phyloP scores from a whole-genome alignment of 2,888 invertebrate species.

The Lamproptera curius region DNA sequence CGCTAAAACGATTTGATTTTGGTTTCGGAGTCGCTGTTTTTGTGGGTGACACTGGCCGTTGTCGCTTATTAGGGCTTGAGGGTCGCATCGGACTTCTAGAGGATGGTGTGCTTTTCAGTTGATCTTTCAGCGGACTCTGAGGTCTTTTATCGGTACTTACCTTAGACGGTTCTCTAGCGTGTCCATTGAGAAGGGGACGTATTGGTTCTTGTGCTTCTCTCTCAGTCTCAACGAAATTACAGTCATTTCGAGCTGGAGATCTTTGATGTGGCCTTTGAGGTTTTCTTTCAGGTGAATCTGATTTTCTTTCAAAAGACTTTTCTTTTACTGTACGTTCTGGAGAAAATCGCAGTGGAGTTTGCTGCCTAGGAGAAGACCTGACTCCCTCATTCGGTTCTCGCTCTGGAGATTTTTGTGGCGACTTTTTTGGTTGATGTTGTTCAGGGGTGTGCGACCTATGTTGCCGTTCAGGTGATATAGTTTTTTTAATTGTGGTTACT shows the following conservation, averaged over 20 bases:
- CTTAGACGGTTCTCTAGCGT: conserved; percentile 41
- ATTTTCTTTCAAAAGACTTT: conserved; percentile 16
- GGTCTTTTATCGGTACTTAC: conserved; percentile 34
- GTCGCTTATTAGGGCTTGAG: conserved; percentile 61
- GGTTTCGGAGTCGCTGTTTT: conserved; percentile 49
- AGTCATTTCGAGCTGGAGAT: conserved; percentile 22
- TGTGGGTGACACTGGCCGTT: conserved; percentile 53
- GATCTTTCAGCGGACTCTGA: conserved; percentile 52
- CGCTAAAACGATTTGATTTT: conserved; percentile 62
- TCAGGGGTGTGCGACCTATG: conserved; percentile 40
- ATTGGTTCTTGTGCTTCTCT: conserved; percentile 32
- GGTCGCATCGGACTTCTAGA: conserved; percentile 52
- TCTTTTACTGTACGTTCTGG: conserved; percentile 34
- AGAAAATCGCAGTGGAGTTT: conserved; percentile 26
- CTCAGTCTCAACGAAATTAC: too few species aligned
- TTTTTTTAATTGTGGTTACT: conserved; percentile 33
- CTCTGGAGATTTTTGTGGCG: conserved; percentile 37
- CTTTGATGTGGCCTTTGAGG: conserved; percentile 10
- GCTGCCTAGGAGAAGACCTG: conserved; percentile 41
- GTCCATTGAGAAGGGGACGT: conserved; percentile 43
- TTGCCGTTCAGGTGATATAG: conserved; percentile 35
- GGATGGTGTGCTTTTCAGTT: conserved; percentile 36
- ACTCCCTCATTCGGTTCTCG: conserved; percentile 35
- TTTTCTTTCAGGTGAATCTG: conserved; percentile 7
- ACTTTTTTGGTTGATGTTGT: conserved; percentile 30